Evolutionary conservation across 2,888 invertebrate genomes (phyloP).

Genomic region (Bembecia ichneumoniformis): DNA sequence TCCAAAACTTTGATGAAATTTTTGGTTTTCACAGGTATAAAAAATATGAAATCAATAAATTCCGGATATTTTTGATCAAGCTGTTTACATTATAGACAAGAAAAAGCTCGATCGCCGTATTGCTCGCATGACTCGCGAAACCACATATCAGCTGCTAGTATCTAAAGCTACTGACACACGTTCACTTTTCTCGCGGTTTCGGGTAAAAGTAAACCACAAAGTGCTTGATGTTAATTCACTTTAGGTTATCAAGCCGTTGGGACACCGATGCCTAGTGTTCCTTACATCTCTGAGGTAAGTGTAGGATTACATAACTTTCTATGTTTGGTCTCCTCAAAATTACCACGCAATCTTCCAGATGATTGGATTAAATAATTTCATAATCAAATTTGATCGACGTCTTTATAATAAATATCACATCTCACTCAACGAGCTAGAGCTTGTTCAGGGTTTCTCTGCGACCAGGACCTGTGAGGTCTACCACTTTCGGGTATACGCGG

Average conservation of each 20-base stretch:
- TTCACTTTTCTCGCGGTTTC: constrained; percentile 34
- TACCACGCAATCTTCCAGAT: too few relatives aligned
- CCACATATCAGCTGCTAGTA: constrained; percentile 47
- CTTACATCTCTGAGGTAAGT: background rate
- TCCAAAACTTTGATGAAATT: background rate
- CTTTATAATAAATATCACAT: too few relatives aligned
- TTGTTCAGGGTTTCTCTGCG: too few relatives aligned
- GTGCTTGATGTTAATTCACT: constrained; percentile 6
- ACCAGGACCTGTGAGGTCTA: too few relatives aligned
- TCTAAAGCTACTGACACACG: constrained; percentile 44
- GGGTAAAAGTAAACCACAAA: constrained; percentile 46
- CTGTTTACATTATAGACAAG: background rate
- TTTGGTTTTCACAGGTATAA: background rate
- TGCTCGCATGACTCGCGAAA: constrained; percentile 16
- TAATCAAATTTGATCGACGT: too few relatives aligned
- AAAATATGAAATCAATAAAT: background rate
- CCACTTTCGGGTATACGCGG: too few relatives aligned
- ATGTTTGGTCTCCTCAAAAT: background rate
- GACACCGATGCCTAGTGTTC: background rate
- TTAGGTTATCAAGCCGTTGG: background rate
- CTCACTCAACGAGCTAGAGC: too few relatives aligned
- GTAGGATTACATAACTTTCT: background rate
- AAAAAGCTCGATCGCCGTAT: background rate
- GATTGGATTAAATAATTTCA: too few relatives aligned
- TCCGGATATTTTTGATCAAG: too few relatives aligned